Conservation (phyloP, 2,888 invertebrate genomes). For the Itoplectis maculator region DNA sequence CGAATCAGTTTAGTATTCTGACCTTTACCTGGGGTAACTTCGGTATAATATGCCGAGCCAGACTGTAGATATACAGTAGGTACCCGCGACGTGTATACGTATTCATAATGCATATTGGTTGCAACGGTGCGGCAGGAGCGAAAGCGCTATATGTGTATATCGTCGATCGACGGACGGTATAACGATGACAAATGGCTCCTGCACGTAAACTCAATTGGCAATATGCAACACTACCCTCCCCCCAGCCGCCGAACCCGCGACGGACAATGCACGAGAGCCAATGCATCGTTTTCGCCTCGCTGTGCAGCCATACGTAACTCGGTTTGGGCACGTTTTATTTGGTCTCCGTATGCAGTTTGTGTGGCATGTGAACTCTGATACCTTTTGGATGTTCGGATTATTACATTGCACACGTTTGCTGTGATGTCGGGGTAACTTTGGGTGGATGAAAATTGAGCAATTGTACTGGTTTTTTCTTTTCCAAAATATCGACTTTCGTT, state of each 20-base stretch:
- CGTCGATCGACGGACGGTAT: constrained; percentile 62
- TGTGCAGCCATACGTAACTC: neutral
- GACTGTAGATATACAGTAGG: constrained; percentile 24
- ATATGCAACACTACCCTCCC: constrained; percentile 28
- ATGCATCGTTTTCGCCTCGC: constrained; percentile 14
- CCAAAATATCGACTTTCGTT: too few relatives aligned
- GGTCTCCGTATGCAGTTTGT: too few relatives aligned
- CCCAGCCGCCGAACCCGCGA: constrained; percentile 30
- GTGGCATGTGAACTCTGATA: neutral
- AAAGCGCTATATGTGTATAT: constrained; percentile 16
- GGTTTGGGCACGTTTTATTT: constrained; percentile 17
- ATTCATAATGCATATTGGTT: constrained; percentile 22
- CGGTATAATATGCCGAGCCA: constrained; percentile 44
- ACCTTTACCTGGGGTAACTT: constrained; percentile 63
- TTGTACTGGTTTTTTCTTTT: too few relatives aligned
- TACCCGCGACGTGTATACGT: neutral
- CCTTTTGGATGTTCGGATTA: neutral
- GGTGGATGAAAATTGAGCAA: too few relatives aligned
- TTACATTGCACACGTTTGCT: neutral
- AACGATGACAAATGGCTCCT: constrained; percentile 64
- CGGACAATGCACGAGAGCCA: constrained; percentile 55
- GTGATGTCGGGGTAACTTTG: neutral
- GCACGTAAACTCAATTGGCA: constrained; percentile 62
- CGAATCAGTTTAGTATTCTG: constrained; percentile 66
- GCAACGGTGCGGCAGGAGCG: neutral